Conservation (phyloP, 1,140 invertebrate species). For the Magallana gigas region DNA sequence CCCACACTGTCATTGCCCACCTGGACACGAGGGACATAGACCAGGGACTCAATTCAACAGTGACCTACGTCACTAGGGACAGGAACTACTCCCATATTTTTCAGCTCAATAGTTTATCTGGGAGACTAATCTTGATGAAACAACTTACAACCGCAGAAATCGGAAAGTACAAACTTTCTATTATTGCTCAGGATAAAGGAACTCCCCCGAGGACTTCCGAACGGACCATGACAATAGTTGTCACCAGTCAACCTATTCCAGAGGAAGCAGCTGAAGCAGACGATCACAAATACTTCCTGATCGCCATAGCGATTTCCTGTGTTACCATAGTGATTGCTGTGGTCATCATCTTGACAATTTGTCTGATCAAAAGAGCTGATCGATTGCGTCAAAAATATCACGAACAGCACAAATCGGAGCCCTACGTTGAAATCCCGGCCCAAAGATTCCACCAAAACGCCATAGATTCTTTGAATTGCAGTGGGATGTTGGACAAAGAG, state of each 20-base stretch:
- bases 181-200: slow-evolving; percentile 46
- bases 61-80: slow-evolving; percentile 47
- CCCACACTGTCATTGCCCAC: slow-evolving; percentile 83
- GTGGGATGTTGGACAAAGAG: background rate
- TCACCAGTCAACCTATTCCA: slow-evolving; percentile 35
- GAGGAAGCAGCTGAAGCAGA: background rate
- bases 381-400: slow-evolving; percentile 41
- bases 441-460: slow-evolving; percentile 11
- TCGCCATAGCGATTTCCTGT: slow-evolving; percentile 54
- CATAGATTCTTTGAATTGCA: background rate
- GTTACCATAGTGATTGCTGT: slow-evolving; percentile 54
- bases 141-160: slow-evolving; percentile 28
- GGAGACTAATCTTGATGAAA: slow-evolving; percentile 29
- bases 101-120: slow-evolving; percentile 45
- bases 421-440: slow-evolving; percentile 40
- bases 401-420: slow-evolving; percentile 39
- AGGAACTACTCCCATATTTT: slow-evolving; percentile 50
- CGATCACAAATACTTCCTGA: slow-evolving; percentile 50
- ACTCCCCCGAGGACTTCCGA: slow-evolving; percentile 43
- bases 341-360: slow-evolving; percentile 59
- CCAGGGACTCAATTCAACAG: slow-evolving; percentile 86
- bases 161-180: slow-evolving; percentile 43
- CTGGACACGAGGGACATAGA: slow-evolving; percentile 72
- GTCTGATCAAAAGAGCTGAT: slow-evolving; percentile 55
- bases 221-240: slow-evolving; percentile 41